Conservation (phyloP, 2,113 vertebrate genomes). For the Aptenodytes patagonicus region DNA sequence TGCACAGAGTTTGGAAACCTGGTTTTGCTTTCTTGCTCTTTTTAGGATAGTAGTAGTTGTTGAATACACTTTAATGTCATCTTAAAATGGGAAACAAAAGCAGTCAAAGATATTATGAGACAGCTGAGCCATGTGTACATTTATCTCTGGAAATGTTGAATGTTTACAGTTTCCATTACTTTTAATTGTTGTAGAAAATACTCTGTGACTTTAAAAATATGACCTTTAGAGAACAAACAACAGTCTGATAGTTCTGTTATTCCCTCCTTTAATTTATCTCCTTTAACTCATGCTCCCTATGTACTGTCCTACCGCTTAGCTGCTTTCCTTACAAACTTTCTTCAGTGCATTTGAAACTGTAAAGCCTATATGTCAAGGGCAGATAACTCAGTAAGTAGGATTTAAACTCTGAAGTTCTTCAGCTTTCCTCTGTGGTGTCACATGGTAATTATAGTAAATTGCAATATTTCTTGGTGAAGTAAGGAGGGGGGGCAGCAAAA, state of each 20-base stretch:
- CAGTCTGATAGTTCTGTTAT: neutral
- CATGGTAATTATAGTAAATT: neutral
- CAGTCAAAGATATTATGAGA: neutral
- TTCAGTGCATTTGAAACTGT: neutral
- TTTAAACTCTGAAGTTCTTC: neutral
- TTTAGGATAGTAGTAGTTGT: neutral
- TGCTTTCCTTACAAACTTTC: neutral
- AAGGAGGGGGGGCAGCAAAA: too few species aligned
- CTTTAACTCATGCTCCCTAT: neutral
- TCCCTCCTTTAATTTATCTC: neutral
- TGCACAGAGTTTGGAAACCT: neutral
- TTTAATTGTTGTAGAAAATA: neutral
- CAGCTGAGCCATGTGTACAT: neutral
- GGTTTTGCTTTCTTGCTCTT: neutral
- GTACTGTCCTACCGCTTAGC: neutral
- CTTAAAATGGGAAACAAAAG: neutral
- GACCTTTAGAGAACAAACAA: neutral
- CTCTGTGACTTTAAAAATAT: neutral
- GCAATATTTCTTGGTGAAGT: neutral
- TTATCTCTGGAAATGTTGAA: neutral
- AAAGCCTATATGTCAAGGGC: neutral
- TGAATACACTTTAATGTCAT: neutral
- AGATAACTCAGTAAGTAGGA: neutral
- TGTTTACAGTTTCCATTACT: neutral
- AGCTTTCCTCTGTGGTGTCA: neutral